A percentile compares a stretch with the other conserved stretches of the same genome.
phyloP scores from a whole-genome alignment of 2,888 invertebrate species.

The Xestoiulus laeticollis region DNA sequence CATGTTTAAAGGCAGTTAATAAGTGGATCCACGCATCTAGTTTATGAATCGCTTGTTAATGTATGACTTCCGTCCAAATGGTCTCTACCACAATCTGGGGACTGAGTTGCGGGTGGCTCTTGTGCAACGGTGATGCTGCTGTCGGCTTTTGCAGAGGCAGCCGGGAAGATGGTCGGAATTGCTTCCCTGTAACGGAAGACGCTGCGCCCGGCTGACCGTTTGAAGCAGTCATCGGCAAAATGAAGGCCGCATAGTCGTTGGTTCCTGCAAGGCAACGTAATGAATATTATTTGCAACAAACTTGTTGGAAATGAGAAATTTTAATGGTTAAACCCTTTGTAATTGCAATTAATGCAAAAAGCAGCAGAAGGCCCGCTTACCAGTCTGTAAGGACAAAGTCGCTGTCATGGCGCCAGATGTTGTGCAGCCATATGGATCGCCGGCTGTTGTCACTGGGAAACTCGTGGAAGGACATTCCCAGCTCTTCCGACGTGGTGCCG shows the following conservation, averaged over 20 bases:
- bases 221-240: not conserved
- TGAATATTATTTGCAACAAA: too few relatives aligned
- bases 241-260: not conserved
- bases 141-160: too few relatives aligned
- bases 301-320: too few relatives aligned
- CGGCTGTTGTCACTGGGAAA: not conserved
- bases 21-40: too few relatives aligned
- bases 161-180: not conserved
- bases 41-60: too few relatives aligned
- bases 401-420: slow-evolving; percentile 10
- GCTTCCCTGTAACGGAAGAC: not conserved
- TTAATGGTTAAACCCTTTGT: too few relatives aligned
- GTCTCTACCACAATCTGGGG: not conserved
- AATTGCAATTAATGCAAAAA: not conserved
- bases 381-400: not conserved
- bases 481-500: not conserved
- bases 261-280: not conserved
- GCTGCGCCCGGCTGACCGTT: not conserved
- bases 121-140: not conserved
- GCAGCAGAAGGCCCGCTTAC: not conserved
- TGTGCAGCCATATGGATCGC: not conserved
- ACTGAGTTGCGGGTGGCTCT: not conserved
- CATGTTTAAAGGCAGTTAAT: not conserved
- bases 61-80: too few relatives aligned
- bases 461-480: not conserved